phyloP scores from a whole-genome alignment of 2,797 vertebrate species.

The Oreonectes daqikongensis region DNA sequence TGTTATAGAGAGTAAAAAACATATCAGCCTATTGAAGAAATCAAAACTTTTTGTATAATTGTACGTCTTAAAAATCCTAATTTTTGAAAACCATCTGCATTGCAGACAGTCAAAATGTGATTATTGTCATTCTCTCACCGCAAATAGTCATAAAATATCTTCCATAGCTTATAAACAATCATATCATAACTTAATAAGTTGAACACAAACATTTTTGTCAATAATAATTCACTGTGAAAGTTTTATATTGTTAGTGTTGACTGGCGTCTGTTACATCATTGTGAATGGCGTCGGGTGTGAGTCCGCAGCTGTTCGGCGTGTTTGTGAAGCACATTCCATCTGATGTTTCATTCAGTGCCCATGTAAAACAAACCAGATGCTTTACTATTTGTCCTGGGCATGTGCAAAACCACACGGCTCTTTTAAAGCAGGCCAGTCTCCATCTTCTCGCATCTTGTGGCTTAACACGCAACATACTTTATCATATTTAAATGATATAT shows the following conservation, averaged over 20 bases:
- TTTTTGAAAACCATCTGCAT: no score
- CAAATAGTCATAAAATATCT: no score
- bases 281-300: slow-evolving; percentile 9
- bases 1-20: no score
- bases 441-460: background rate
- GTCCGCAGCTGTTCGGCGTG: slow-evolving; percentile 59
- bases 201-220: no score
- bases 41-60: no score
- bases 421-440: background rate
- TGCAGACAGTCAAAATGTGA: no score
- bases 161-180: no score
- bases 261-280: slow-evolving; percentile 61
- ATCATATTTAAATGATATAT: background rate
- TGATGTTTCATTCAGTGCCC: slow-evolving; percentile 51
- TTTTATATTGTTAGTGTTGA: slow-evolving; percentile 13
- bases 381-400: slow-evolving; percentile 55
- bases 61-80: no score
- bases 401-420: slow-evolving; percentile 8
- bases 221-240: no score
- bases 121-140: no score
- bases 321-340: slow-evolving; percentile 63
- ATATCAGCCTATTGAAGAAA: no score
- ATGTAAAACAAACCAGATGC: slow-evolving; percentile 64
- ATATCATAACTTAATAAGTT: no score
- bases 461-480: background rate